These are phyloP conservation scores for Pogonocichla stellata DNA, from an alignment of 2,113 vertebrate species.

Conservation along the genomic window DNA sequence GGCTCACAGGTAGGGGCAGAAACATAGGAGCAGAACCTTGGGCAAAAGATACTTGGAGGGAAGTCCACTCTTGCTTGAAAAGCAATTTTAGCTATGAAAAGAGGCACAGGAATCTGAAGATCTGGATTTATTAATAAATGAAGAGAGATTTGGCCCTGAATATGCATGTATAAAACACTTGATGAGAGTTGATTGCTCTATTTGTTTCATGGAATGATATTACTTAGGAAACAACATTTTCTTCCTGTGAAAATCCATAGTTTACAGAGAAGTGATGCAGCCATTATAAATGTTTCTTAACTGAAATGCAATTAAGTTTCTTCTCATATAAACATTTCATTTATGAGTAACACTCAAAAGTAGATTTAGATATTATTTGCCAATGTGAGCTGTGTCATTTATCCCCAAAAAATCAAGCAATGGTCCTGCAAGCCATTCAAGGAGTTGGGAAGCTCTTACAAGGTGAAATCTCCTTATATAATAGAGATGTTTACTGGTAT, in stretches of 20 bases:
- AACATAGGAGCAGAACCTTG: neutral
- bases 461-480: neutral
- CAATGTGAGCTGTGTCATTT: neutral
- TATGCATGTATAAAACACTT: neutral
- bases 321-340: neutral
- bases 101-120: neutral
- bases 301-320: neutral
- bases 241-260: neutral
- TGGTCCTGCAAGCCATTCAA: neutral
- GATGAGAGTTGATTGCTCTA: neutral
- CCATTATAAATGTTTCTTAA: neutral
- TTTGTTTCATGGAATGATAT: neutral
- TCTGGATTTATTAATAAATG: neutral
- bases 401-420: neutral
- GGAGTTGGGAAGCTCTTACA: neutral
- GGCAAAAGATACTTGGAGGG: neutral
- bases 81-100: neutral
- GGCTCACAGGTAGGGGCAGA: neutral
- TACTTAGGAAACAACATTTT: neutral
- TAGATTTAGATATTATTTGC: neutral
- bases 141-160: neutral
- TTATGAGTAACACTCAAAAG: neutral
- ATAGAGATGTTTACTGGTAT: neutral
- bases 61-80: neutral
- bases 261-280: neutral